phyloP scores from a whole-genome alignment of 2,797 vertebrate species.

The Leucoraja ocellata region DNA sequence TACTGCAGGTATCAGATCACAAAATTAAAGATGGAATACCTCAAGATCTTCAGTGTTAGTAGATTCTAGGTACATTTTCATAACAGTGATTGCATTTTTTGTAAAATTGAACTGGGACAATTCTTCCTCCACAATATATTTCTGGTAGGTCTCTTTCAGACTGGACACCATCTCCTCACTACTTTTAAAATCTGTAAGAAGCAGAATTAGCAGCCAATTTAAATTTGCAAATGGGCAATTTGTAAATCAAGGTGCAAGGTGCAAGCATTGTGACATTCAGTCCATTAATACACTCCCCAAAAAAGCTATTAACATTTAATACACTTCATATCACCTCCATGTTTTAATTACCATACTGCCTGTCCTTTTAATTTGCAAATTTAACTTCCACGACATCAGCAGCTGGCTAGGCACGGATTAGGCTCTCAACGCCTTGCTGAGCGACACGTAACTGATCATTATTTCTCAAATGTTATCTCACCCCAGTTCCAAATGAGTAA shows the following conservation, averaged over 20 bases:
- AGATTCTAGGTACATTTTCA: conserved; percentile 63
- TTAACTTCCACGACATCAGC: neutral
- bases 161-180: conserved; percentile 72
- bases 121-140: conserved; percentile 57
- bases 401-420: no score
- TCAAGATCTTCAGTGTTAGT: conserved; percentile 53
- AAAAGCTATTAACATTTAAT: neutral
- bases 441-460: neutral
- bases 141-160: conserved; percentile 66
- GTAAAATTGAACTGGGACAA: conserved; percentile 52
- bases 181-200: conserved; percentile 66
- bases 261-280: neutral
- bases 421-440: neutral
- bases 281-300: neutral
- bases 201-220: neutral
- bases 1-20: neutral
- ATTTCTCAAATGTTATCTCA: neutral
- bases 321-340: no score
- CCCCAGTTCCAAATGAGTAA: neutral
- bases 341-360: neutral
- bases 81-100: conserved; percentile 60
- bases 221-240: neutral
- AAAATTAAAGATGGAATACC: conserved; percentile 52
- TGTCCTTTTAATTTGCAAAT: neutral
- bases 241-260: neutral